These are phyloP conservation scores for Pachypanchax playfairii DNA, from an alignment of 2,113 vertebrate genomes.

Conservation along the genomic window DNA sequence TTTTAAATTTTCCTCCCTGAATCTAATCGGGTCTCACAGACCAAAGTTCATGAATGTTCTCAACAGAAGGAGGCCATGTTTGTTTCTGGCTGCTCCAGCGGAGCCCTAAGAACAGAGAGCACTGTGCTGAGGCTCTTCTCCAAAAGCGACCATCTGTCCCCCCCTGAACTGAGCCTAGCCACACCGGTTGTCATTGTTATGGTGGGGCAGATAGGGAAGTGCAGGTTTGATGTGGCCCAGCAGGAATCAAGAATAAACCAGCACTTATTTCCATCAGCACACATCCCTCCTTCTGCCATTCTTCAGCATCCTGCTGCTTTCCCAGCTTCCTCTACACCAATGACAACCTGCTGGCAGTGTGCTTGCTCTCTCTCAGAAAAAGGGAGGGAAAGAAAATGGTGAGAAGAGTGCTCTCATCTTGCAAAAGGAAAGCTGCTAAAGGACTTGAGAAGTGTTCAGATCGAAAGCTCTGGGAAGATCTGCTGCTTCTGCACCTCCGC, in stretches of 20 bases:
- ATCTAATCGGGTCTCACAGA: slow-evolving; percentile 25
- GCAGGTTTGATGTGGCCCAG: slow-evolving; percentile 68
- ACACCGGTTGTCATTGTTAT: slow-evolving; percentile 30
- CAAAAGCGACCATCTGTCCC: slow-evolving; percentile 79
- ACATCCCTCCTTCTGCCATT: slow-evolving; percentile 27
- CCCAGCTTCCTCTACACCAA: slow-evolving; percentile 34
- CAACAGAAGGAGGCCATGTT: slow-evolving; percentile 71
- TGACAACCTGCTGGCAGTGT: slow-evolving; percentile 52
- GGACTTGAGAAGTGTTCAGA: slow-evolving; percentile 35
- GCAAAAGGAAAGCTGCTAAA: slow-evolving; percentile 41
- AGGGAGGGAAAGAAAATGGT: slow-evolving; percentile 13
- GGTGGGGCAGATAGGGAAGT: slow-evolving; percentile 41
- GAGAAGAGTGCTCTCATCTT: slow-evolving; percentile 39
- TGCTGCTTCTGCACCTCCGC: slow-evolving; percentile 3
- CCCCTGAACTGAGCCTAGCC: slow-evolving; percentile 48
- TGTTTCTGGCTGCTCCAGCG: slow-evolving; percentile 66
- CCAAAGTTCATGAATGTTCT: slow-evolving; percentile 48
- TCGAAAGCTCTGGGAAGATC: slow-evolving; percentile 40
- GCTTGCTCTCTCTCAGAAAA: slow-evolving; percentile 11
- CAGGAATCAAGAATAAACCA: slow-evolving; percentile 66
- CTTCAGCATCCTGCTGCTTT: slow-evolving; percentile 52
- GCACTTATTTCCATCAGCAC: slow-evolving; percentile 68
- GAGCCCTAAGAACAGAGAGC: slow-evolving; percentile 61
- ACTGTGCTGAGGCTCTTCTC: slow-evolving; percentile 67
- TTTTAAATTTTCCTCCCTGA: slow-evolving; percentile 39